A percentile compares a stretch with the other conserved stretches of the same genome.
Conservation (phyloP, 2,113 vertebrate genomes). For the Oreochromis spilurus region DNA sequence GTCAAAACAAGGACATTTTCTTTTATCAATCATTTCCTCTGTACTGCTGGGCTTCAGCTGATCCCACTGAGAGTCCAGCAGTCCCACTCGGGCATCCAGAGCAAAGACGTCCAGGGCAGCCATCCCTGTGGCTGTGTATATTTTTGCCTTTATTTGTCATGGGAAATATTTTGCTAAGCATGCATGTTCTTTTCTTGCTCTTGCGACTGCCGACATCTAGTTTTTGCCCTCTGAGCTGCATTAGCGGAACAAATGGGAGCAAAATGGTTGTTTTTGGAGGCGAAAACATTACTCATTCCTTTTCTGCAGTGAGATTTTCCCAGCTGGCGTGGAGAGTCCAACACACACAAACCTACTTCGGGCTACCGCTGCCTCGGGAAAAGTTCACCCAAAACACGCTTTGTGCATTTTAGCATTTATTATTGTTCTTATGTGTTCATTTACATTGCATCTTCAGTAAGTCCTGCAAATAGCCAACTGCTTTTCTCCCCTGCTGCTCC, state of each 20-base stretch:
- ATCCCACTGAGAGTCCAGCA: slow-evolving; percentile 4
- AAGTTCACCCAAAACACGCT: background rate
- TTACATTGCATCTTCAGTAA: background rate
- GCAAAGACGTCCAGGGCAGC: background rate
- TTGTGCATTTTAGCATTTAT: background rate
- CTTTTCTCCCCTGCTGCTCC: background rate
- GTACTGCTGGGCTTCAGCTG: background rate
- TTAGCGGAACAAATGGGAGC: slow-evolving; percentile 48
- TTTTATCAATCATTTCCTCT: background rate
- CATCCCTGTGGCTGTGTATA: slow-evolving; percentile 10
- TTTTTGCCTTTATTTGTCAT: slow-evolving; percentile 36
- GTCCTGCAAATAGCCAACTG: background rate
- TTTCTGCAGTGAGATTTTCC: slow-evolving; percentile 11
- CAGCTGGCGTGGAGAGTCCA: slow-evolving; percentile 31
- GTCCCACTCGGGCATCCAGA: background rate
- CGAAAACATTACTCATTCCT: slow-evolving; percentile 30
- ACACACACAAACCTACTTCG: slow-evolving; percentile 24
- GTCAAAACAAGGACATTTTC: slow-evolving; percentile 2
- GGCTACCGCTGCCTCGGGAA: background rate
- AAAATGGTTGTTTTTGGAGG: slow-evolving; percentile 51
- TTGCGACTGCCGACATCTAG: background rate
- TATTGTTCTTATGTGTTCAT: background rate
- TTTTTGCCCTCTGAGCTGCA: slow-evolving; percentile 29
- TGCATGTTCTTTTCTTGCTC: slow-evolving; percentile 23
- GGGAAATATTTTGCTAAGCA: slow-evolving; percentile 17